These are phyloP conservation scores for Megaceryle maxima DNA, from an alignment of 2,113 vertebrate species.

Conservation along the genomic window DNA sequence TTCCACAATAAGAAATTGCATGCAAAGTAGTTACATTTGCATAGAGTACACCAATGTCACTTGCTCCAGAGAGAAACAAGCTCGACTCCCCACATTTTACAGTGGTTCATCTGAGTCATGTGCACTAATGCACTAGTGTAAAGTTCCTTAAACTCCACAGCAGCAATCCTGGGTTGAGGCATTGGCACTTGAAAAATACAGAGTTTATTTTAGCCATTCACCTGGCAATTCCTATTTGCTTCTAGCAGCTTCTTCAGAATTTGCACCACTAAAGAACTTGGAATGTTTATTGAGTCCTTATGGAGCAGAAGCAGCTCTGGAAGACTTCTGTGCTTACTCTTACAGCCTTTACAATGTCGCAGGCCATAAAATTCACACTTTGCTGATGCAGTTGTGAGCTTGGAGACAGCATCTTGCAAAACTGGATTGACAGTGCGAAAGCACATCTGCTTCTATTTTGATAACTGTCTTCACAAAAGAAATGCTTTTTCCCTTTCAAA, in stretches of 20 bases:
- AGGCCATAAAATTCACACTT: neutral
- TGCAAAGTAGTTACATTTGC: neutral
- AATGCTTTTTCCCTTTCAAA: neutral
- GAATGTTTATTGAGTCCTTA: neutral
- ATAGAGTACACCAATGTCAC: no score
- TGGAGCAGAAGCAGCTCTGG: neutral
- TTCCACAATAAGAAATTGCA: neutral
- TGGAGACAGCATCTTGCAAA: neutral
- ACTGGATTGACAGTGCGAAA: neutral
- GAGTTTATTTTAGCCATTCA: neutral
- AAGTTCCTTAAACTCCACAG: neutral
- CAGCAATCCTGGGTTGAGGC: neutral
- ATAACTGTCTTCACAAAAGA: neutral
- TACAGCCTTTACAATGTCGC: neutral
- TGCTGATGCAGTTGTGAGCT: neutral
- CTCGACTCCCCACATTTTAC: neutral
- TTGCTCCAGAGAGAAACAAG: neutral
- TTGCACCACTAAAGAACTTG: neutral
- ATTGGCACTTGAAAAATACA: neutral
- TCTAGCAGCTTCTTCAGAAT: neutral
- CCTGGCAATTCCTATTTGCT: neutral
- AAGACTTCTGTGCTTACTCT: neutral
- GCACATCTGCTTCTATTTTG: neutral
- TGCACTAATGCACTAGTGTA: neutral
- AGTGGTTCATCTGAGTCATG: neutral